Conservation (phyloP, 2,113 vertebrate species). For the Indicator indicator region DNA sequence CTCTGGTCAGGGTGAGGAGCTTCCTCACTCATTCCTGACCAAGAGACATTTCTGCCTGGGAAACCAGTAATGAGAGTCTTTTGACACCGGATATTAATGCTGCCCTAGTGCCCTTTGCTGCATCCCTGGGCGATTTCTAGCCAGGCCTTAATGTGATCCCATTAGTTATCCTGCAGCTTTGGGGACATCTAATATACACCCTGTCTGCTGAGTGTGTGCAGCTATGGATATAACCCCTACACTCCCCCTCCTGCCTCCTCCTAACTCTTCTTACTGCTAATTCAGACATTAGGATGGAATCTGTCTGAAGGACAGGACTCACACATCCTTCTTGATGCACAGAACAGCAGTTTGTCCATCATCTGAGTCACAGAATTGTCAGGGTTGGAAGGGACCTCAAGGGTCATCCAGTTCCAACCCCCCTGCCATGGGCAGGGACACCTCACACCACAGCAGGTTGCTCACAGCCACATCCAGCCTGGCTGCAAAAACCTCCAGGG, state of each 20-base stretch:
- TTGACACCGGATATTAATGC: conserved; percentile 37
- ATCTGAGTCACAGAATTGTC: background rate
- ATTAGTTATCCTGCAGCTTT: conserved; percentile 52
- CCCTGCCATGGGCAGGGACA: too few species aligned
- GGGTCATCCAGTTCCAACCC: too few species aligned
- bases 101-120: background rate
- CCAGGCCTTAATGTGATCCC: conserved; percentile 39
- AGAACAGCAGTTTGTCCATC: background rate
- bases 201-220: background rate
- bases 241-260: background rate
- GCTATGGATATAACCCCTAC: background rate
- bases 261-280: background rate
- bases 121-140: conserved; percentile 49
- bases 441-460: too few species aligned
- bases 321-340: background rate
- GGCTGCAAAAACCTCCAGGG: too few species aligned
- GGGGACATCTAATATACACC: conserved; percentile 6
- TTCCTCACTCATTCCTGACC: background rate
- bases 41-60: background rate
- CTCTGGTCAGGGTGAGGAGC: background rate
- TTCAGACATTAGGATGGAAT: background rate
- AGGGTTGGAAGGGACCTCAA: too few species aligned
- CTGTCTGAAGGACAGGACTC: background rate
- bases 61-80: conserved; percentile 22
- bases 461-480: too few species aligned